Evolutionary conservation across 2,113 vertebrate genomes (phyloP).

Genomic region (Larimichthys polyactis): DNA sequence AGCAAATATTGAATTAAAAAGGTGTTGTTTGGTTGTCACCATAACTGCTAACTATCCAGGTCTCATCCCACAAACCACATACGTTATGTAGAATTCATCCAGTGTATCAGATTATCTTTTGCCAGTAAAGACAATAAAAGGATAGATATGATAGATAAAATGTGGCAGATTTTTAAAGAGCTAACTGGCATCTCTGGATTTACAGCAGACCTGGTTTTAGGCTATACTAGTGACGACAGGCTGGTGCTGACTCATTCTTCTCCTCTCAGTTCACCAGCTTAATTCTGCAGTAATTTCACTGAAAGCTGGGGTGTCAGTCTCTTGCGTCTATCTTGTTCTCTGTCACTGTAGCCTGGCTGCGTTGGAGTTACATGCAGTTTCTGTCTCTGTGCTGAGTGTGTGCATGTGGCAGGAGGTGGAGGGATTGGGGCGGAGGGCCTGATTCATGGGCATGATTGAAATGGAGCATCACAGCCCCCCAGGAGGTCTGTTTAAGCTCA

Average conservation of each 20-base stretch:
- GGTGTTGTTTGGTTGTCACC: not conserved
- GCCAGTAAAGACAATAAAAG: conserved; percentile 6
- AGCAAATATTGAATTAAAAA: conserved; percentile 29
- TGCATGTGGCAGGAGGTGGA: not conserved
- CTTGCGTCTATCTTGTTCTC: conserved; percentile 51
- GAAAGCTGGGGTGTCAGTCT: conserved; percentile 65
- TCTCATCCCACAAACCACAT: not conserved
- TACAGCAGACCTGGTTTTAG: conserved; percentile 49
- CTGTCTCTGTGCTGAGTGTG: conserved; percentile 37
- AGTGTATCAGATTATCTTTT: conserved; percentile 6
- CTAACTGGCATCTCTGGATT: conserved; percentile 56
- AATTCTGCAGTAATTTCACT: conserved; percentile 69
- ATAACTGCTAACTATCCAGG: not conserved
- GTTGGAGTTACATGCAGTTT: conserved; percentile 62
- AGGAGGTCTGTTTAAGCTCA: conserved; percentile 51
- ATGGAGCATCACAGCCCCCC: conserved; percentile 57
- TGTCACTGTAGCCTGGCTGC: conserved; percentile 59
- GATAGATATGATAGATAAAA: conserved; percentile 18
- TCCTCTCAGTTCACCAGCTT: conserved; percentile 60
- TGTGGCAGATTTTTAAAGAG: conserved; percentile 59
- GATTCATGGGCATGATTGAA: conserved; percentile 68
- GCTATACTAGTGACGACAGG: conserved; percentile 61
- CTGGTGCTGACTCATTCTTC: conserved; percentile 70
- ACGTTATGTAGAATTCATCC: conserved; percentile 6
- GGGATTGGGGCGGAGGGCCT: not conserved